Evolutionary conservation across 2,797 vertebrate species (phyloP).

Genomic region (Delichon dasypus): DNA sequence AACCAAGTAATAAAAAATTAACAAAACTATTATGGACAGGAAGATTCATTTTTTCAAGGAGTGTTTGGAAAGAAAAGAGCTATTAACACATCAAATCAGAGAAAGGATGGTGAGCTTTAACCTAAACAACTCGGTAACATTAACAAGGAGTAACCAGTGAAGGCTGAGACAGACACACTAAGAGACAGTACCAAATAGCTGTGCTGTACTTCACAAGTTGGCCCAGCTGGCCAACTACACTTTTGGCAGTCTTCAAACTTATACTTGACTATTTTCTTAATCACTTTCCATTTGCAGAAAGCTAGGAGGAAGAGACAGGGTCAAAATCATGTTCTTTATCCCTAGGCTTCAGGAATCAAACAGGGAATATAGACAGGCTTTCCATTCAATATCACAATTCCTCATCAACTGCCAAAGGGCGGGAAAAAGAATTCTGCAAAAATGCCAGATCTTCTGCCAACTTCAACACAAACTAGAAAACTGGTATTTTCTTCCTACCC

Average conservation of each 20-base stretch:
- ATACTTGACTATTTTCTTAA: neutral
- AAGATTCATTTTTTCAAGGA: neutral
- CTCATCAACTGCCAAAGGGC: neutral
- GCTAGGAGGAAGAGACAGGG: neutral
- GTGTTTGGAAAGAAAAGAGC: neutral
- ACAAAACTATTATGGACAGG: neutral
- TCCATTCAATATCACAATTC: neutral
- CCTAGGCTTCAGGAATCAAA: neutral
- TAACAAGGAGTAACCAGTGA: neutral
- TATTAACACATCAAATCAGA: neutral
- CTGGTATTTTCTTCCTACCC: neutral
- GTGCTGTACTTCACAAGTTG: neutral
- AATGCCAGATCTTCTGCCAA: neutral
- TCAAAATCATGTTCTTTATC: neutral
- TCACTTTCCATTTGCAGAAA: neutral
- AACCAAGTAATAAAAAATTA: neutral
- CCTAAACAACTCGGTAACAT: neutral
- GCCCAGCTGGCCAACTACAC: neutral
- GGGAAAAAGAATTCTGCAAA: neutral
- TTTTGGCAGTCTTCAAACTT: neutral
- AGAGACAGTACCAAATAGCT: neutral
- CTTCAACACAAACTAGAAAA: neutral
- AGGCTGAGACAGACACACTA: neutral
- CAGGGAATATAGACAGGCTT: neutral
- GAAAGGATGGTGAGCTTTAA: neutral